phyloP scores from a whole-genome alignment of 2,888 invertebrate genomes.

The Philereme vetulata region DNA sequence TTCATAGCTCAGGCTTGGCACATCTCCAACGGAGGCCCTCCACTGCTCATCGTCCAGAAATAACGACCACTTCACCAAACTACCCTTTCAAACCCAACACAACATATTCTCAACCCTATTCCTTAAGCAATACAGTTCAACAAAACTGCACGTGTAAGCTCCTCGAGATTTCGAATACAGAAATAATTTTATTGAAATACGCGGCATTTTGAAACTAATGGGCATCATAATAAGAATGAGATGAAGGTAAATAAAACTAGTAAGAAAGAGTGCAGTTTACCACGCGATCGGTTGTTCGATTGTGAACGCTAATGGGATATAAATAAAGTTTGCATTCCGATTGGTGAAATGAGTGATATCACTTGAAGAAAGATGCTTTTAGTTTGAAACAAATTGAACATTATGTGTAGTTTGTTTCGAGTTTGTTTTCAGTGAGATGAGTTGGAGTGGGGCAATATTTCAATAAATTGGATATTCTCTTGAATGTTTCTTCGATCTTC shows the following conservation, averaged over 20 bases:
- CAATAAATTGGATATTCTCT: slow-evolving; percentile 8
- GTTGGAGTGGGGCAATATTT: slow-evolving; percentile 21
- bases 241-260: slow-evolving; percentile 20
- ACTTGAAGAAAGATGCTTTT: slow-evolving; percentile 23
- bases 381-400: slow-evolving; percentile 26
- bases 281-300: slow-evolving; percentile 32
- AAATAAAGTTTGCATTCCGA: slow-evolving; percentile 38
- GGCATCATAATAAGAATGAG: slow-evolving; percentile 30
- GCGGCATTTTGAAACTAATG: slow-evolving; percentile 35
- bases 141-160: background rate
- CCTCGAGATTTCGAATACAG: slow-evolving; percentile 17
- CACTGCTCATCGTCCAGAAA: slow-evolving; percentile 57
- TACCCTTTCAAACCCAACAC: slow-evolving; percentile 29
- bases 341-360: slow-evolving; percentile 17
- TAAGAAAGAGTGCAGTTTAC: slow-evolving; percentile 26
- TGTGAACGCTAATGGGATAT: slow-evolving; percentile 34
- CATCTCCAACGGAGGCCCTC: slow-evolving; percentile 39
- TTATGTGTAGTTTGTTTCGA: slow-evolving; percentile 22
- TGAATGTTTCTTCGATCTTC: too few relatives aligned
- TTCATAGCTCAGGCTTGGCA: slow-evolving; percentile 24
- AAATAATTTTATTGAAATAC: slow-evolving; percentile 20
- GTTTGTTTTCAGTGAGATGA: slow-evolving; percentile 20
- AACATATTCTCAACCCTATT: slow-evolving; percentile 21
- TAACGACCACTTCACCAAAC: slow-evolving; percentile 55
- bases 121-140: background rate